phyloP scores from a whole-genome alignment of 2,113 vertebrate species.

The Zingel zingel region DNA sequence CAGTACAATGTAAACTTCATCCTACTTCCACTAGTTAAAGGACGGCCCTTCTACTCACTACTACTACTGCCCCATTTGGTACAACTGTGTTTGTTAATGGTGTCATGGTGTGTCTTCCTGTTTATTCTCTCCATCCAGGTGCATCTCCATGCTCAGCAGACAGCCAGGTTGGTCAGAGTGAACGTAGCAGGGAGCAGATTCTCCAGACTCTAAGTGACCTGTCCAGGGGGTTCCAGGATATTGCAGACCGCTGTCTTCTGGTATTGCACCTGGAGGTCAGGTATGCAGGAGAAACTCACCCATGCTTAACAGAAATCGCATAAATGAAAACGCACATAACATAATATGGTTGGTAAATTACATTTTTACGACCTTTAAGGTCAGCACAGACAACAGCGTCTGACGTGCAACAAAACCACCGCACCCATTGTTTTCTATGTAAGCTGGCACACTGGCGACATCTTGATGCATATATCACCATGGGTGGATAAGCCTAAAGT shows the following conservation, averaged over 20 bases:
- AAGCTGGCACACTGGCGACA: not conserved
- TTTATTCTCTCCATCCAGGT: constrained; percentile 73
- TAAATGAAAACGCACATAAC: not conserved
- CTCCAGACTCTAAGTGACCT: constrained; percentile 93
- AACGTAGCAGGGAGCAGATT: constrained; percentile 93
- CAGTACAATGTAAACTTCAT: not conserved
- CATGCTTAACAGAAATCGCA: not conserved
- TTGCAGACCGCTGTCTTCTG: constrained; percentile 95
- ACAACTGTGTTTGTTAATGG: not conserved
- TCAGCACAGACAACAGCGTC: not conserved
- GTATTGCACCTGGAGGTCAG: constrained; percentile 97
- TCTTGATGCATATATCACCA: not conserved
- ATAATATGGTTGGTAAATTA: not conserved
- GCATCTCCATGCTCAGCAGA: constrained; percentile 88
- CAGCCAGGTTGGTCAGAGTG: constrained; percentile 86
- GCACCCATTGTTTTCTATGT: not conserved
- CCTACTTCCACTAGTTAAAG: not conserved
- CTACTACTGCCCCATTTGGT: not conserved
- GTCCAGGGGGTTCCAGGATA: constrained; percentile 94
- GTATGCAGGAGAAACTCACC: constrained; percentile 76
- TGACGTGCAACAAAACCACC: constrained; percentile 6
- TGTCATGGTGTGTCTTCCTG: constrained; percentile 13
- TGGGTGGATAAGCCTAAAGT: not conserved
- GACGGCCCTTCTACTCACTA: not conserved
- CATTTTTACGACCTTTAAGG: not conserved